Evolutionary conservation across 2,113 vertebrate genomes (phyloP).

Genomic region (Phalacrocorax aristotelis): DNA sequence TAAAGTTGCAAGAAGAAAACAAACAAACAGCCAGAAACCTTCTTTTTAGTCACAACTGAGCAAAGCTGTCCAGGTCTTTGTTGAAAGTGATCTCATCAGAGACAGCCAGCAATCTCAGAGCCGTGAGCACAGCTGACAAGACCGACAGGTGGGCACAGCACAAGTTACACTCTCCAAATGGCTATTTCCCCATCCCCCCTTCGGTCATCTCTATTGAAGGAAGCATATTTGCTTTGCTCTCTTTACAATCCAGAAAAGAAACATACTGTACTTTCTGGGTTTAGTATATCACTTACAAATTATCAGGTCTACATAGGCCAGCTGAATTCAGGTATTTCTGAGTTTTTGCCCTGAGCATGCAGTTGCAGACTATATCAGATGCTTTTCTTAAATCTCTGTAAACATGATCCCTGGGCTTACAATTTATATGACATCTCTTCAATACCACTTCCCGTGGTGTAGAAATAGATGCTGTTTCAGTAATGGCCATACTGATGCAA

Average conservation of each 20-base stretch:
- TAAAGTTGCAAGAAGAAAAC: neutral
- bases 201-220: neutral
- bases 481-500: neutral
- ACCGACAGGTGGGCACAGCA: neutral
- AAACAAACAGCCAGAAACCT: neutral
- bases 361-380: neutral
- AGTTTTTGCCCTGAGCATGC: neutral
- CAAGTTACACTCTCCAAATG: neutral
- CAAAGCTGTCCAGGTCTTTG: neutral
- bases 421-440: slow-evolving; percentile 25
- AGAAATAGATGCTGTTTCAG: slow-evolving; percentile 34
- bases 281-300: neutral
- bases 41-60: neutral
- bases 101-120: neutral
- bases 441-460: neutral
- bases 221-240: neutral
- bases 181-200: neutral
- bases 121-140: neutral
- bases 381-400: neutral
- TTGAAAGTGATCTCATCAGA: neutral
- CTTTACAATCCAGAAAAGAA: neutral
- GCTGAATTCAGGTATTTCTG: neutral
- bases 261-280: neutral
- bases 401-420: neutral
- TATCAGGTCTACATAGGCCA: neutral